Percentiles rank a stretch among this genome's conserved stretches.
These are phyloP conservation scores for Halisarca cf. caerulea DNA, from an alignment of 37 sponge, comb jelly and placozoan species.

Conservation along the genomic window DNA sequence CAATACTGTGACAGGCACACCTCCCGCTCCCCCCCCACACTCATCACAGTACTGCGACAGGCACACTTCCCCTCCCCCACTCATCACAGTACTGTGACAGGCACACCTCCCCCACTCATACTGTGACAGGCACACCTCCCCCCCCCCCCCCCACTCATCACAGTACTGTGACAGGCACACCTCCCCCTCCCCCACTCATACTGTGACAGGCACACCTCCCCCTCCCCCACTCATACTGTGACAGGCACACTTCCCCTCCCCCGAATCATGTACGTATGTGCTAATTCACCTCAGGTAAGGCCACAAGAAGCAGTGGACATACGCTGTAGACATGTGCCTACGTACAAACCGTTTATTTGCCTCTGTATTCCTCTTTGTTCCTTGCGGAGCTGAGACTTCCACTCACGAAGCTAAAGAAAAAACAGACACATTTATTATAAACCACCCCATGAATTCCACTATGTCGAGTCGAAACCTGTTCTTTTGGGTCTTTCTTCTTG, in stretches of 20 bases:
- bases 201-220: background rate
- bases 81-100: background rate
- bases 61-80: background rate
- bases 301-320: too few species aligned
- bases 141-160: background rate
- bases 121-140: background rate
- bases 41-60: too few species aligned
- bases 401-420: conserved; percentile 83
- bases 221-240: background rate
- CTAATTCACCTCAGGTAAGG: background rate
- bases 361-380: conserved; percentile 95
- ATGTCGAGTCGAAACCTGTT: conserved; percentile 79
- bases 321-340: too few species aligned
- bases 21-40: too few species aligned
- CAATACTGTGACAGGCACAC: too few species aligned
- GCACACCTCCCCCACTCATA: background rate
- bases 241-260: background rate
- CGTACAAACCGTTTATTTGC: conserved; percentile 84
- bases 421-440: too few species aligned
- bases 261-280: background rate
- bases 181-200: background rate
- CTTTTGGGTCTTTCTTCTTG: conserved; percentile 86
- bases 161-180: background rate
- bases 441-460: too few species aligned
- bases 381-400: conserved; percentile 79